phyloP scores from a whole-genome alignment of 2,113 vertebrate genomes.

The Pimephales promelas region DNA sequence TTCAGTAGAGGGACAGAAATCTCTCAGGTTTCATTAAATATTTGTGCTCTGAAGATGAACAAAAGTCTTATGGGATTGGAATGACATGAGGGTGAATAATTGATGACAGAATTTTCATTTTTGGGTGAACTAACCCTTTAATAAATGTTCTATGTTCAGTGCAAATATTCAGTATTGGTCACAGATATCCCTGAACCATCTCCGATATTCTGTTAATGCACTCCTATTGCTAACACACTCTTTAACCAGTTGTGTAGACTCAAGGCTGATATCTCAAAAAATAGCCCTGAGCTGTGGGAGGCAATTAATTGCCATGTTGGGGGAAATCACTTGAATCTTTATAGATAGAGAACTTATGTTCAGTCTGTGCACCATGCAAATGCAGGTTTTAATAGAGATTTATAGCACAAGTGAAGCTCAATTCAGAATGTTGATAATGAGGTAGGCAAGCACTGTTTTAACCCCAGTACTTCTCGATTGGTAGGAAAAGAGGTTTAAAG shows the following conservation, averaged over 20 bases:
- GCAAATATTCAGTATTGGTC: not conserved
- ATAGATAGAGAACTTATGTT: conserved; percentile 77
- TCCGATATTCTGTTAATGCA: not conserved
- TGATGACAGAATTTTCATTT: not conserved
- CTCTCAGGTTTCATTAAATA: not conserved
- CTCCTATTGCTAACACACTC: conserved; percentile 55
- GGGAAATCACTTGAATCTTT: conserved; percentile 74
- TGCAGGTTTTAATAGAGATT: conserved; percentile 85
- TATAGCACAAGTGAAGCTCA: conserved; percentile 78
- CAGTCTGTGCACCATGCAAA: conserved; percentile 75
- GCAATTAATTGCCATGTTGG: conserved; percentile 78
- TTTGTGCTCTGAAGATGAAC: not conserved
- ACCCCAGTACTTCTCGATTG: conserved; percentile 79
- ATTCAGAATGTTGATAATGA: conserved; percentile 85
- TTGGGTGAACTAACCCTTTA: not conserved
- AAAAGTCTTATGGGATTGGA: not conserved
- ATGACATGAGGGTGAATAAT: not conserved
- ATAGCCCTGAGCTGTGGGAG: conserved; percentile 74
- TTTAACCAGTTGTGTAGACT: conserved; percentile 67
- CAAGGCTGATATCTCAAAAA: conserved; percentile 68
- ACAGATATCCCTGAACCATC: not conserved
- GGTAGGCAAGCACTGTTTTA: conserved; percentile 83
- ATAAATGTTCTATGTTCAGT: not conserved
- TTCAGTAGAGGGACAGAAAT: not conserved
- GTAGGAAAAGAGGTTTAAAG: conserved; percentile 71